These are phyloP conservation scores for Eupithecia dodoneata DNA, from an alignment of 2,888 invertebrate genomes.

Conservation along the genomic window DNA sequence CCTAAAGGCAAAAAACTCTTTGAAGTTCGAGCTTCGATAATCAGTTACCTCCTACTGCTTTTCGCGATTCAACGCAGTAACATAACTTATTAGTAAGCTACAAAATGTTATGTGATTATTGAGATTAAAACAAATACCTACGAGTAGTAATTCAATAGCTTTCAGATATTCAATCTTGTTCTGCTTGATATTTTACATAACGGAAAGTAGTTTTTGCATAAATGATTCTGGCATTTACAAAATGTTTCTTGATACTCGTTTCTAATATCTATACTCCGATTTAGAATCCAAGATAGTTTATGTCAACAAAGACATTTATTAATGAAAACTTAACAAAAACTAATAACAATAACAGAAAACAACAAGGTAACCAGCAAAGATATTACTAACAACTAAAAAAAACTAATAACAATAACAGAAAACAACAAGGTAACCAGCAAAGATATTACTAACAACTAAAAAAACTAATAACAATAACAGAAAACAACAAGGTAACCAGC, in stretches of 20 bases:
- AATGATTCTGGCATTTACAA: background rate
- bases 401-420: no score
- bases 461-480: no score
- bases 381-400: no score
- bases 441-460: no score
- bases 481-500: no score
- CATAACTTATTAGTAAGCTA: background rate
- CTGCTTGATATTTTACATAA: constrained; percentile 4
- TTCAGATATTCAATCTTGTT: constrained; percentile 4
- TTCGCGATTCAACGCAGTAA: background rate
- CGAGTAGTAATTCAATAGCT: constrained; percentile 5
- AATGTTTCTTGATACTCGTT: background rate
- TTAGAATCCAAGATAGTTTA: no score
- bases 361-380: no score
- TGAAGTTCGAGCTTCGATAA: background rate
- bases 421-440: no score
- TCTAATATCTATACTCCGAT: background rate
- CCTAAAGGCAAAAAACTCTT: background rate
- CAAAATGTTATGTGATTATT: background rate
- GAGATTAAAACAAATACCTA: background rate
- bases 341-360: no score
- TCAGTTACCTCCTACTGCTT: background rate
- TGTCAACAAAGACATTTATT: no score
- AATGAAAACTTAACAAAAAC: no score
- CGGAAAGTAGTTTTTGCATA: constrained; percentile 3